Conservation (phyloP, 2,888 invertebrate species). For the Endotricha flammealis region DNA sequence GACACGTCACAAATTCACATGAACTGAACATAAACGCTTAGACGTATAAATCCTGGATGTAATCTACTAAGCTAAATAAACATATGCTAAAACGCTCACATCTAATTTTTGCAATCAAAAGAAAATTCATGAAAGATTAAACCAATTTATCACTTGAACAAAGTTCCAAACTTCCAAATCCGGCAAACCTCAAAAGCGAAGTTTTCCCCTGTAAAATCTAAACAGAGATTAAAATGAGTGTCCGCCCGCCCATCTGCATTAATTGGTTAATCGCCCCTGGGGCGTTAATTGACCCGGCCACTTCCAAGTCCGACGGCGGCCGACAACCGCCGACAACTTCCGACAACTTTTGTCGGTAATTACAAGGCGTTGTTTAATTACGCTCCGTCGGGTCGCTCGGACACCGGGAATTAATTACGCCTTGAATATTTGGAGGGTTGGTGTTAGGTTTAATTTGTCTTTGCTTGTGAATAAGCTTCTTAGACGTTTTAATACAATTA, state of each 20-base stretch:
- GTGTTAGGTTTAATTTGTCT: constrained; percentile 31
- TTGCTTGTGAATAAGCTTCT: constrained; percentile 10
- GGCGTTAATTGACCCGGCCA: constrained; percentile 69
- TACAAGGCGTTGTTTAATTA: constrained; percentile 77
- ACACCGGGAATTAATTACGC: constrained; percentile 65
- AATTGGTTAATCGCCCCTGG: constrained; percentile 74
- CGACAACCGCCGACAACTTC: constrained; percentile 25
- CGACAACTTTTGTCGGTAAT: constrained; percentile 61
- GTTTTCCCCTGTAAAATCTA: constrained; percentile 53
- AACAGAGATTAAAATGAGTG: constrained; percentile 52
- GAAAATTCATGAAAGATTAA: constrained; percentile 9
- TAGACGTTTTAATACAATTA: constrained; percentile 2
- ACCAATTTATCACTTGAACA: constrained; percentile 5
- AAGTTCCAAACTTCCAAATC: constrained; percentile 20
- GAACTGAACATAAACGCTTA: no score
- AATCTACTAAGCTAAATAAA: no score
- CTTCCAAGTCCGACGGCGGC: constrained; percentile 39
- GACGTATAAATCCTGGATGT: no score
- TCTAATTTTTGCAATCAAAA: no score
- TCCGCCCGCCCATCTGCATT: constrained; percentile 69
- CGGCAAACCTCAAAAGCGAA: constrained; percentile 37
- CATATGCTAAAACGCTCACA: constrained; percentile 6
- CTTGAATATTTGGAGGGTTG: constrained; percentile 42
- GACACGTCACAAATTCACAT: no score
- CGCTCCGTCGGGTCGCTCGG: constrained; percentile 55